These are phyloP conservation scores for Cyanoramphus novaezelandiae DNA, from an alignment of 2,113 vertebrate genomes.

Conservation along the genomic window DNA sequence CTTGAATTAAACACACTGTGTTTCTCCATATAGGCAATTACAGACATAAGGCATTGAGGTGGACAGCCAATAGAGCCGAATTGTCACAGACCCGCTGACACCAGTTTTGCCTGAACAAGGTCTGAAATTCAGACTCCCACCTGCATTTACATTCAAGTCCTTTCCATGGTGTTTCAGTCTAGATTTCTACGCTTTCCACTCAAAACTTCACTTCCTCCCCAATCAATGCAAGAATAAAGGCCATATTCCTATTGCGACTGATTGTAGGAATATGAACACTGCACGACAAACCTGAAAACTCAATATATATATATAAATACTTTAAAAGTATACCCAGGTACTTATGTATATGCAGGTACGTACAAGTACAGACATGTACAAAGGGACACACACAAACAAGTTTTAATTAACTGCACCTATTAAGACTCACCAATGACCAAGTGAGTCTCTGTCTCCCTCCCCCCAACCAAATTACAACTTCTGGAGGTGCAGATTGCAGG, in stretches of 20 bases:
- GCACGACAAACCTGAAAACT: neutral
- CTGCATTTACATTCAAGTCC: neutral
- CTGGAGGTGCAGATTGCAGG: neutral
- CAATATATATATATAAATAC: neutral
- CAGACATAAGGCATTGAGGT: neutral
- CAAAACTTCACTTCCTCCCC: neutral
- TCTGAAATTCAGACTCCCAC: neutral
- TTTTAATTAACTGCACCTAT: neutral
- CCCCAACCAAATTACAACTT: neutral
- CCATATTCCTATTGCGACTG: neutral
- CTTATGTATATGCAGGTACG: neutral
- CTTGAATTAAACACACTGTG: constrained; percentile 19
- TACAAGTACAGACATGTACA: neutral
- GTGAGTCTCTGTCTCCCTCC: neutral
- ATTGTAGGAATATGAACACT: neutral
- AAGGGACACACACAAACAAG: neutral
- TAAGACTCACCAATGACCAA: neutral
- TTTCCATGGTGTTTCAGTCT: neutral
- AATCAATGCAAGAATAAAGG: neutral
- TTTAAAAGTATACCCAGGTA: neutral
- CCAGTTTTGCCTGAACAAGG: neutral
- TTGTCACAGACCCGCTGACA: neutral
- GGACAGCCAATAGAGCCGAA: neutral
- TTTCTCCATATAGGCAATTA: neutral
- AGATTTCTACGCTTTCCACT: neutral